Evolutionary conservation across 2,113 vertebrate species (phyloP), one percentile per base, ranked within the genome.

Genomic region (Girardinichthys multiradiatus): DNA sequence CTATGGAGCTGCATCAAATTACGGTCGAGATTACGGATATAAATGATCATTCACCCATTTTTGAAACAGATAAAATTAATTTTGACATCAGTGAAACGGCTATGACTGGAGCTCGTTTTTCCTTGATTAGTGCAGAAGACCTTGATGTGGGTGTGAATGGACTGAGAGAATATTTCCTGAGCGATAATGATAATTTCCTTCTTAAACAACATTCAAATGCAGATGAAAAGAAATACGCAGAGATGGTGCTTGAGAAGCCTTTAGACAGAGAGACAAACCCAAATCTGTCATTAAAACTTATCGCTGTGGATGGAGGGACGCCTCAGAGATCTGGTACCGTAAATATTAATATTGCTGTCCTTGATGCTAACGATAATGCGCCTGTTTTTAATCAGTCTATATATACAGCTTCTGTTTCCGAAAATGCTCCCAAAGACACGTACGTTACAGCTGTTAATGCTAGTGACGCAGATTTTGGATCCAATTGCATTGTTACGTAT

Each of bases 61-160:
- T 96, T 68, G 31, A 57, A 70, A 93, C 76, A 85, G 92, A 91
- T 4, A 88, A 91, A 0, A 86, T 96, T 10, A 79, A 93, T 72
- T 89, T 96, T 82, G 95, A 94, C 88, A 94, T 97, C 24, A 95
- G 92, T 0, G 96, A 97, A 77, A 85, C 94, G 17, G 92, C 94
- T 0, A 89, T 88, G 17, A 82, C 90, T 10, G 95, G 95, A 0
- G 93, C 92, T 10, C 88, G 93, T 54, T 96, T 96, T 70, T 92
- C 93, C 5, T 92, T 96, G 62, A 92, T 93, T 62, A 94, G 82
- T 0, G 95, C 96, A 1, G 67, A 87, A 26, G 87, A 91, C 6
- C 64, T 89, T 0, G 95, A 96, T 74, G 75, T 89, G 26, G 95
- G 92, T 0, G 17, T 0, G 0, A 90, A 95, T 57, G 86, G 89